Conservation (phyloP, 1,140 invertebrate genomes). For the Venturia canescens region DNA sequence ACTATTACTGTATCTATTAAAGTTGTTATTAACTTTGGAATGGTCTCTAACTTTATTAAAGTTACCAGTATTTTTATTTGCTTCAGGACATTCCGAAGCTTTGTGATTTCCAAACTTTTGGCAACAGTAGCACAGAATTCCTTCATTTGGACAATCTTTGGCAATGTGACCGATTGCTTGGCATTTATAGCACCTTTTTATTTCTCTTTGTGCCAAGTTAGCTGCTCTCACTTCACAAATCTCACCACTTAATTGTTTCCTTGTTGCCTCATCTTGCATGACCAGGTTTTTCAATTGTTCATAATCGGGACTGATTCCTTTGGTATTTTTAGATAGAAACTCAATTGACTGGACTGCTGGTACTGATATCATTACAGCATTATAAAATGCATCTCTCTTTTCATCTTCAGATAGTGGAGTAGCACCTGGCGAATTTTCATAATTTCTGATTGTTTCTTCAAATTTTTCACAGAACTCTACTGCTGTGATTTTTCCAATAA, state of each 20-base stretch:
- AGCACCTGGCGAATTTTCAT: not conserved
- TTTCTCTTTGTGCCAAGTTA: conserved; percentile 4
- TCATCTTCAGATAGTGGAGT: conserved; percentile 47
- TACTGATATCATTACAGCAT: conserved; percentile 44
- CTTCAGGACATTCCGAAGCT: not conserved
- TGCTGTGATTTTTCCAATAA: too few relatives aligned
- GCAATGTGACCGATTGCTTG: conserved; percentile 21
- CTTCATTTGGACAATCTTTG: conserved; percentile 12
- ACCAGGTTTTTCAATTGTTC: conserved; percentile 53
- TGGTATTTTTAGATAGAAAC: conserved; percentile 46
- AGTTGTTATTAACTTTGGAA: too few relatives aligned
- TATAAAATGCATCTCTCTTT: conserved; percentile 56
- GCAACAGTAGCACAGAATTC: conserved; percentile 24
- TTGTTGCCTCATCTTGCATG: conserved; percentile 47
- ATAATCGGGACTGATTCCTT: conserved; percentile 43
- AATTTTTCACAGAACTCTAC: too few relatives aligned
- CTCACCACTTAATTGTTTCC: conserved; percentile 27
- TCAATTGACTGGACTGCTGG: conserved; percentile 49
- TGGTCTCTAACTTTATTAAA: too few relatives aligned
- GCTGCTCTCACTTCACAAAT: not conserved
- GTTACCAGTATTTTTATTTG: not conserved
- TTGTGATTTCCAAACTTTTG: not conserved
- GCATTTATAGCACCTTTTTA: conserved; percentile 38
- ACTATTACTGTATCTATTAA: too few relatives aligned
- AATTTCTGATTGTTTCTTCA: too few relatives aligned